phyloP scores from a whole-genome alignment of 2,113 vertebrate genomes.

The Ailuropoda melanoleuca region DNA sequence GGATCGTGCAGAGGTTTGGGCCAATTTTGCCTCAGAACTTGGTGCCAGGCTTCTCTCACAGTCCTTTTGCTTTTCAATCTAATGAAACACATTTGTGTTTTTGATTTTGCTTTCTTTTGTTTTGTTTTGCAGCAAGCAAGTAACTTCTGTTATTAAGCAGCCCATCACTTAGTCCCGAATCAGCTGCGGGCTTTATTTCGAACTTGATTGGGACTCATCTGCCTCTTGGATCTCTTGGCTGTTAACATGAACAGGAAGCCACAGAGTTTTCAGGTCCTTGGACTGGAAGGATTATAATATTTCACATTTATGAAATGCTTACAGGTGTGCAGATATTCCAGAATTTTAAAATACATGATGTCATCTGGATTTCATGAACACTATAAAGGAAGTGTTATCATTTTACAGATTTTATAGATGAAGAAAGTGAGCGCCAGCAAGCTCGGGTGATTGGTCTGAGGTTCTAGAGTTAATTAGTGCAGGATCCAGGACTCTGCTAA shows the following conservation, averaged over 20 bases:
- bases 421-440: constrained; percentile 5
- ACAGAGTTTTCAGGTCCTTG: not conserved
- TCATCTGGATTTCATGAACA: not conserved
- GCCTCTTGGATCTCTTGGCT: not conserved
- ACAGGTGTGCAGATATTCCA: not conserved
- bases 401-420: constrained; percentile 12
- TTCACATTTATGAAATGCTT: not conserved
- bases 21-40: constrained; percentile 1
- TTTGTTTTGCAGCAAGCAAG: not conserved
- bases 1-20: not conserved
- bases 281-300: not conserved
- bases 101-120: not conserved
- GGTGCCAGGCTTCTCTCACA: not conserved
- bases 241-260: not conserved
- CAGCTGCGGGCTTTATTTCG: not conserved
- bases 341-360: not conserved
- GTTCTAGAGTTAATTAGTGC: not conserved
- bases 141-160: not conserved
- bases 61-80: not conserved
- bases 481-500: not conserved
- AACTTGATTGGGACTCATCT: not conserved
- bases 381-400: not conserved
- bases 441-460: not conserved
- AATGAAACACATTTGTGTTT: not conserved
- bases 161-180: not conserved